These are phyloP conservation scores for Tetragnatha montana DNA, from an alignment of 2,888 invertebrate genomes.

Conservation along the genomic window DNA sequence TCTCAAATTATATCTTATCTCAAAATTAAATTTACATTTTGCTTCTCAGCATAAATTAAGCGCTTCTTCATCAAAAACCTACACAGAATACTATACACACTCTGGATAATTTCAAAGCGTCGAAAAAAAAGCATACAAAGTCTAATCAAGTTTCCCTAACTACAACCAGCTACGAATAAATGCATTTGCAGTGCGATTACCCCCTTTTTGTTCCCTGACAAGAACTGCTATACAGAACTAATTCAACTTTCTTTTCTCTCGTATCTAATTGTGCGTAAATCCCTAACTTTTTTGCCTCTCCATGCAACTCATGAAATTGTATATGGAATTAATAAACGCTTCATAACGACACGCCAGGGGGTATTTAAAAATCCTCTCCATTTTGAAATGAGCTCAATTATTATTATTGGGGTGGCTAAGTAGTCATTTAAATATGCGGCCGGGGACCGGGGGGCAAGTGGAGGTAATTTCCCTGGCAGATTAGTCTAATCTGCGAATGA, in stretches of 20 bases:
- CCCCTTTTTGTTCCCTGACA: no score
- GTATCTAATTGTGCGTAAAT: constrained; percentile 42
- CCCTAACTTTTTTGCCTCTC: constrained; percentile 14
- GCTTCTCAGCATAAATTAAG: no score
- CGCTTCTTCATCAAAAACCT: no score
- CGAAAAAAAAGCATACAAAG: no score
- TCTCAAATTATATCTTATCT: no score
- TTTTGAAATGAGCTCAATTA: constrained; percentile 63
- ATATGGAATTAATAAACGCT: constrained; percentile 63
- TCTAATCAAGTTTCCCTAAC: no score
- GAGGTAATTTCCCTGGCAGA: constrained; percentile 62
- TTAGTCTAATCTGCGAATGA: constrained; percentile 52
- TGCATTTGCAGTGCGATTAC: no score
- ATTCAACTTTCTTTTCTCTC: constrained; percentile 11
- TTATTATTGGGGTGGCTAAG: constrained; percentile 56
- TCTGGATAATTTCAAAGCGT: no score
- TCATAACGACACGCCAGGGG: constrained; percentile 63
- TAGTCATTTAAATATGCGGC: constrained; percentile 64
- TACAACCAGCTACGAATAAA: no score
- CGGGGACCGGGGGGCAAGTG: constrained; percentile 12
- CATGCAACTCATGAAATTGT: constrained; percentile 2
- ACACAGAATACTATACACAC: no score
- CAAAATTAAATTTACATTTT: no score
- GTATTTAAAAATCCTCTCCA: constrained; percentile 62
- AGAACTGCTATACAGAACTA: no score